phyloP scores from a whole-genome alignment of 1,140 invertebrate species.

The Drosophila fuyamai region DNA sequence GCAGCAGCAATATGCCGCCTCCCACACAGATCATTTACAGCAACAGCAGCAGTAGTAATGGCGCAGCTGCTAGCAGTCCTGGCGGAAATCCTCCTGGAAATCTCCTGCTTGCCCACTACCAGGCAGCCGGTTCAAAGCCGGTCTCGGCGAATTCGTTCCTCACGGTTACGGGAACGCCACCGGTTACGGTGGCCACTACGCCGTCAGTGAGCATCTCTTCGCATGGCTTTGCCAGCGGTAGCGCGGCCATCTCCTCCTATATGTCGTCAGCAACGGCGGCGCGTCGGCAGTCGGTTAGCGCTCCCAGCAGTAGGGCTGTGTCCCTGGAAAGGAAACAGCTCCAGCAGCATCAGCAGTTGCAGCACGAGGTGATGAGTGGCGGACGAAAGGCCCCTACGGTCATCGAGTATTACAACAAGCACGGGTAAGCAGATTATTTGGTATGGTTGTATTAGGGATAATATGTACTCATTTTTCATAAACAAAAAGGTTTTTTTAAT shows the following conservation, averaged over 20 bases:
- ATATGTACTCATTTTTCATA: no score
- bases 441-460: no score
- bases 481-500: no score
- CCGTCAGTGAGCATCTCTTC: conserved; percentile 73
- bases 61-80: conserved; percentile 22
- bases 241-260: conserved; percentile 64
- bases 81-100: conserved; percentile 33
- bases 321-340: conserved; percentile 75
- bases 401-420: conserved; percentile 74
- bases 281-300: conserved; percentile 71
- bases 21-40: conserved; percentile 69
- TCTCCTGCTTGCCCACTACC: conserved; percentile 57
- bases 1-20: conserved; percentile 63
- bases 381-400: conserved; percentile 51
- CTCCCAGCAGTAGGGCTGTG: conserved; percentile 69
- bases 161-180: conserved; percentile 28
- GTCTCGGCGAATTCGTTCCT: conserved; percentile 45
- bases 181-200: conserved; percentile 50
- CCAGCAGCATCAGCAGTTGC: conserved; percentile 44
- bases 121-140: conserved; percentile 44
- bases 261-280: conserved; percentile 67
- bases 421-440: conserved; percentile 37
- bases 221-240: conserved; percentile 67
- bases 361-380: conserved; percentile 40
- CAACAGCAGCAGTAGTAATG: conserved; percentile 36